Evolutionary conservation across 2,888 invertebrate genomes (phyloP).

Genomic region (Archips xylosteana): DNA sequence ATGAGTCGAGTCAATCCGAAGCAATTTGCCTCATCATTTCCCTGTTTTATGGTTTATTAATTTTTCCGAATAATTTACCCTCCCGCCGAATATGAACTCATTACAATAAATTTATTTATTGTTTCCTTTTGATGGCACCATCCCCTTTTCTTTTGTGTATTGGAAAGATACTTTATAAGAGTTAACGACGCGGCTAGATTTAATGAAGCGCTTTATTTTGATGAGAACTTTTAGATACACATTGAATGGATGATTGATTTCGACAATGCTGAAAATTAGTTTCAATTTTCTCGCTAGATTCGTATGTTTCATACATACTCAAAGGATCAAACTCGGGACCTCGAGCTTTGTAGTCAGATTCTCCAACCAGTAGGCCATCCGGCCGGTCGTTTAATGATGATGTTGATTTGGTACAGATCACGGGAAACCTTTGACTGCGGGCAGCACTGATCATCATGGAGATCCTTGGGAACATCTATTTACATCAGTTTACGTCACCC

Average conservation of each 20-base stretch:
- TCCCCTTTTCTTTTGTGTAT: neutral
- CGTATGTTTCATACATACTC: no score
- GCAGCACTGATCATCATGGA: no score
- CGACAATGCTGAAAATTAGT: neutral
- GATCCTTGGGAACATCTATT: no score
- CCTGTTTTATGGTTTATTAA: conserved; percentile 17
- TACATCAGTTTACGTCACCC: no score
- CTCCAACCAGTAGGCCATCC: no score
- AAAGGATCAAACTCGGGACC: no score
- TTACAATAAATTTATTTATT: conserved; percentile 25
- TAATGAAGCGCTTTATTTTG: neutral
- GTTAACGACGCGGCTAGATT: neutral
- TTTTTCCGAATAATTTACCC: conserved; percentile 30
- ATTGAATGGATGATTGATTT: neutral
- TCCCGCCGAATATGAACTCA: neutral
- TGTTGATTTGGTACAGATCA: no score
- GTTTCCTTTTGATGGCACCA: conserved; percentile 11
- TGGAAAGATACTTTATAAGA: neutral
- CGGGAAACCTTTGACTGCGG: no score
- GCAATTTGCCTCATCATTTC: conserved; percentile 18
- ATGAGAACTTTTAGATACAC: neutral
- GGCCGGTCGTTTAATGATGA: no score
- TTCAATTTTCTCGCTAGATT: no score
- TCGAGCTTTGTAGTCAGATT: no score
- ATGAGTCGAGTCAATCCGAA: neutral